Percentiles rank a stretch among this genome's conserved stretches.
Conservation (phyloP, 2,113 vertebrate genomes). For the Hyla sarda region DNA sequence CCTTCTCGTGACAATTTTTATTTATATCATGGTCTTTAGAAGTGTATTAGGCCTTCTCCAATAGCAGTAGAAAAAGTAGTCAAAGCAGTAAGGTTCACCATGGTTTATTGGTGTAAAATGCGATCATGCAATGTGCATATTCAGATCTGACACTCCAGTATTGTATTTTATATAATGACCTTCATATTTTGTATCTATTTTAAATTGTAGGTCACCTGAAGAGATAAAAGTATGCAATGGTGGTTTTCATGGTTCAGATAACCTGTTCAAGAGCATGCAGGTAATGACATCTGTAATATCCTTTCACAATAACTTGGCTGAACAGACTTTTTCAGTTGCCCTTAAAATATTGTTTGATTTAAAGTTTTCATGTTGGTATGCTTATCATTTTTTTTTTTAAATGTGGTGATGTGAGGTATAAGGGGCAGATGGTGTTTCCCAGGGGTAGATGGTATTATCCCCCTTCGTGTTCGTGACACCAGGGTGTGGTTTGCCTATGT, state of each 20-base stretch:
- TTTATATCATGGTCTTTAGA: neutral
- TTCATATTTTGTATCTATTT: neutral
- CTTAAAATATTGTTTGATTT: too few relatives aligned
- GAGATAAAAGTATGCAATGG: conserved; percentile 81
- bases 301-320: neutral
- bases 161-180: neutral
- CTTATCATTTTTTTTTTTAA: too few relatives aligned
- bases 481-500: too few relatives aligned
- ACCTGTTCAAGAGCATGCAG: conserved; percentile 90
- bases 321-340: neutral
- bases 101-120: neutral
- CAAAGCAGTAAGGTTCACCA: neutral
- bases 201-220: conserved; percentile 68
- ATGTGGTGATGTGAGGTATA: too few relatives aligned
- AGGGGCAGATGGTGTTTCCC: too few relatives aligned
- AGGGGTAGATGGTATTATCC: too few relatives aligned
- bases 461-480: too few relatives aligned
- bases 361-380: too few relatives aligned
- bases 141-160: too few relatives aligned
- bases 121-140: neutral
- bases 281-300: conserved; percentile 70
- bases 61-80: too few relatives aligned
- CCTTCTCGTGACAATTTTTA: neutral
- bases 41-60: neutral
- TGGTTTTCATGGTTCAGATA: conserved; percentile 98